Percentiles rank a stretch among this genome's conserved stretches.
Evolutionary conservation across 1,140 invertebrate genomes (phyloP).

Genomic region (Hesperophylax magnus): DNA sequence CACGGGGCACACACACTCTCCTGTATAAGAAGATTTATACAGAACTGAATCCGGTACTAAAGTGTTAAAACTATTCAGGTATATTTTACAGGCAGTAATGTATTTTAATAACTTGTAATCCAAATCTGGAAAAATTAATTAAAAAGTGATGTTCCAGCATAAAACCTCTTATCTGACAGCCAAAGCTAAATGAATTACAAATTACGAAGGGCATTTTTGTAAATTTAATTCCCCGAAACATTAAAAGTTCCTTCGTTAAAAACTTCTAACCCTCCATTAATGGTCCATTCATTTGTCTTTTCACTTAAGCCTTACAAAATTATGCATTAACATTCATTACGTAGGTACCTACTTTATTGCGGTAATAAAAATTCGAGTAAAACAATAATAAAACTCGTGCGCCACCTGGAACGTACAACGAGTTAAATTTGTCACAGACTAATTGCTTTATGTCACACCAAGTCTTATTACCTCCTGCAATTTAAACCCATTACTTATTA

Average conservation of each 20-base stretch:
- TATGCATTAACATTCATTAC: constrained; percentile 36
- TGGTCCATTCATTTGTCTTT: constrained; percentile 35
- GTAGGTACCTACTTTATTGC: constrained; percentile 10
- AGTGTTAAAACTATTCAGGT: no score
- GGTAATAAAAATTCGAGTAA: constrained; percentile 34
- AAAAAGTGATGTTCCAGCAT: no score
- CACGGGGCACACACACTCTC: no score
- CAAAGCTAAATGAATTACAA: no score
- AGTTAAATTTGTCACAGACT: constrained; percentile 33
- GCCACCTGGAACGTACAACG: constrained; percentile 6
- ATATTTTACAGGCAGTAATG: no score
- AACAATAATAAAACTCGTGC: constrained; percentile 29
- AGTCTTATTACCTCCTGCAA: constrained; percentile 21
- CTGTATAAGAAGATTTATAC: no score
- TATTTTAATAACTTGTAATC: no score
- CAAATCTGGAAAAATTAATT: no score
- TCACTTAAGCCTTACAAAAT: constrained; percentile 34
- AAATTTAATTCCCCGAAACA: constrained; percentile 21
- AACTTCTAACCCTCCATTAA: background rate
- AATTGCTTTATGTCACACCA: constrained; percentile 28
- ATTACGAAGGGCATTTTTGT: no score
- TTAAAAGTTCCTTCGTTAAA: constrained; percentile 32
- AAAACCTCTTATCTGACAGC: no score
- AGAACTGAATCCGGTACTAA: no score
- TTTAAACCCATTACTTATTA: constrained; percentile 19